These are phyloP conservation scores for Hyposoter didymator DNA, from an alignment of 2,888 invertebrate genomes.

Conservation along the genomic window DNA sequence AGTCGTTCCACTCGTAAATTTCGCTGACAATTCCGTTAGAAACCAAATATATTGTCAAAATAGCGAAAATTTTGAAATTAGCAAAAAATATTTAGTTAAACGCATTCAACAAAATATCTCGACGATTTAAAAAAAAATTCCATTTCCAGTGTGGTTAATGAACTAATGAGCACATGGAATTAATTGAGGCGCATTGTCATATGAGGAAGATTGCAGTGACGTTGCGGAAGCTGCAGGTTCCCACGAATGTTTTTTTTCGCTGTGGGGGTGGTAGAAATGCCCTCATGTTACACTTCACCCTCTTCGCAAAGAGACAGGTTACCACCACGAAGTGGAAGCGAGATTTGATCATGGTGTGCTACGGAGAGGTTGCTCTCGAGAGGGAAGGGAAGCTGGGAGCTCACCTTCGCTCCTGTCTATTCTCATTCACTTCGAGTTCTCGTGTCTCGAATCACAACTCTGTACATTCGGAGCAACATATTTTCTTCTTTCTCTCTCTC, in stretches of 20 bases:
- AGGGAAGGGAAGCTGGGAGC: not conserved
- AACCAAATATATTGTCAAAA: too few species aligned
- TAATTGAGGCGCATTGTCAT: not conserved
- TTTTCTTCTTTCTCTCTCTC: slow-evolving; percentile 8
- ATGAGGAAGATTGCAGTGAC: not conserved
- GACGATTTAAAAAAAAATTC: too few species aligned
- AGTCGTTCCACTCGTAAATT: too few species aligned
- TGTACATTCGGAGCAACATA: slow-evolving; percentile 30
- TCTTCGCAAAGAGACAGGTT: slow-evolving; percentile 11
- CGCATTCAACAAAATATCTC: too few species aligned
- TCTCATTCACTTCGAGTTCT: slow-evolving; percentile 52
- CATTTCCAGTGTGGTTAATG: not conserved
- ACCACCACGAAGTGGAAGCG: slow-evolving; percentile 42
- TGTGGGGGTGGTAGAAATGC: not conserved
- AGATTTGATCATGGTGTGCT: slow-evolving; percentile 44
- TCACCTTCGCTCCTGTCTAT: slow-evolving; percentile 33
- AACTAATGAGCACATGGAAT: not conserved
- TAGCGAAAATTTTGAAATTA: too few species aligned
- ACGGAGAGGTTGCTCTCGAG: not conserved
- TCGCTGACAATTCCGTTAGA: too few species aligned
- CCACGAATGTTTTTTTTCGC: not conserved
- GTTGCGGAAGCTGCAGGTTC: slow-evolving; percentile 13
- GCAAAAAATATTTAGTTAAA: too few species aligned
- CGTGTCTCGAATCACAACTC: slow-evolving; percentile 27
- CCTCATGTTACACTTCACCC: slow-evolving; percentile 28